Evolutionary conservation across 2,113 vertebrate genomes (phyloP).

Genomic region (Dicerorhinus sumatrensis): DNA sequence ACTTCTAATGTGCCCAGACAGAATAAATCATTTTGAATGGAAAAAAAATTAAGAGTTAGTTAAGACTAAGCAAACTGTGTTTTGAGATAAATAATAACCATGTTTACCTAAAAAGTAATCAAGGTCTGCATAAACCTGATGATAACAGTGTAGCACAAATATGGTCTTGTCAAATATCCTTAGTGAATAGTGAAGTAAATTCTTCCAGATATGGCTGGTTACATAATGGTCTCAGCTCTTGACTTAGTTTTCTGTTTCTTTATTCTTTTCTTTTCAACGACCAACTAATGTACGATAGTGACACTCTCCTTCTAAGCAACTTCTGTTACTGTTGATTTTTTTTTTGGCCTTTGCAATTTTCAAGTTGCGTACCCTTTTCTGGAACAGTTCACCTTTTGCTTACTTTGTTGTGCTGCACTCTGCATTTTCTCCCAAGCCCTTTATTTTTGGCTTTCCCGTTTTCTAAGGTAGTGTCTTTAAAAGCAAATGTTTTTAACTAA

Average conservation of each 20-base stretch:
- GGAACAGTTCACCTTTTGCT: neutral
- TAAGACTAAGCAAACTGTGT: neutral
- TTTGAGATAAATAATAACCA: neutral
- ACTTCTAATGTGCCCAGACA: neutral
- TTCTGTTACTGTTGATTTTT: neutral
- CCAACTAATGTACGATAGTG: neutral
- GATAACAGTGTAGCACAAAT: neutral
- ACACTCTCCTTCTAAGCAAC: neutral
- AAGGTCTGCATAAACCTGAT: neutral
- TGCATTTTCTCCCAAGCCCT: neutral
- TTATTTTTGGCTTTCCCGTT: constrained; percentile 11
- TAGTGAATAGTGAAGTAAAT: neutral
- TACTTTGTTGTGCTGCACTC: neutral
- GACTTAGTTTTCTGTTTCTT: neutral
- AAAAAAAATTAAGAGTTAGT: neutral
- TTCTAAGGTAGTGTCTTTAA: constrained; percentile 25
- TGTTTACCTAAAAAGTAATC: neutral
- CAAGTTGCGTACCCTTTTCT: neutral
- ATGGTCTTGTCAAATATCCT: neutral
- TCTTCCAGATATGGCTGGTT: neutral
- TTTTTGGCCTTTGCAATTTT: neutral
- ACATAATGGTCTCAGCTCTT: neutral
- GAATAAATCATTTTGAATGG: neutral
- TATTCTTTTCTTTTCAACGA: neutral
- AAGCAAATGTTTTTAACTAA: constrained; percentile 38